Percentiles rank a stretch among this genome's conserved stretches.
Evolutionary conservation across 1,140 invertebrate species (phyloP).

Genomic region (Olivierus martensii): DNA sequence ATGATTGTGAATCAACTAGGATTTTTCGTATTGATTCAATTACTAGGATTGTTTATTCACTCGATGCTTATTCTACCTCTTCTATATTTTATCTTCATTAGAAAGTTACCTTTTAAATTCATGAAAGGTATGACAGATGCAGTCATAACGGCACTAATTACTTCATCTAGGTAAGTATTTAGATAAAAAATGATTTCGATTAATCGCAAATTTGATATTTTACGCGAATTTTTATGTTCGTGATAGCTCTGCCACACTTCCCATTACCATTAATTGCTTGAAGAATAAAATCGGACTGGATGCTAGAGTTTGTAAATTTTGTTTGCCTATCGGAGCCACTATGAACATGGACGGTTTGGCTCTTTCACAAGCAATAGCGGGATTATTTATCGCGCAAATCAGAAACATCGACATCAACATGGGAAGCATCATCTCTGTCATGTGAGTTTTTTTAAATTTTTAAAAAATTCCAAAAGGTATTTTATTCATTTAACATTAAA

Average conservation of each 20-base stretch:
- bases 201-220: conserved; percentile 67
- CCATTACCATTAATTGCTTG: conserved; percentile 84
- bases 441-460: no score
- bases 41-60: no score
- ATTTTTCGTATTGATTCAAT: conserved; percentile 42
- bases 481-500: no score
- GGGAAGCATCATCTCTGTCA: no score
- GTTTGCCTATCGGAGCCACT: conserved; percentile 76
- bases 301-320: conserved; percentile 73
- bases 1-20: conserved; percentile 66
- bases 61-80: no score
- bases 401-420: conserved; percentile 50
- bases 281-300: conserved; percentile 81
- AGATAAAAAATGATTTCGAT: conserved; percentile 71
- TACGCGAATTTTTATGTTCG: conserved; percentile 71
- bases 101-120: no score
- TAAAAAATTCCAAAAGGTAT: no score
- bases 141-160: conserved; percentile 62
- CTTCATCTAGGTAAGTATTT: conserved; percentile 73
- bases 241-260: conserved; percentile 74
- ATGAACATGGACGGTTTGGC: conserved; percentile 92
- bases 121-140: no score
- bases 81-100: no score
- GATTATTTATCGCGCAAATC: conserved; percentile 85
- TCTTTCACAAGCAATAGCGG: conserved; percentile 69